These are phyloP conservation scores for Gryon sp. DNA, from an alignment of 1,140 invertebrate genomes.

Conservation along the genomic window DNA sequence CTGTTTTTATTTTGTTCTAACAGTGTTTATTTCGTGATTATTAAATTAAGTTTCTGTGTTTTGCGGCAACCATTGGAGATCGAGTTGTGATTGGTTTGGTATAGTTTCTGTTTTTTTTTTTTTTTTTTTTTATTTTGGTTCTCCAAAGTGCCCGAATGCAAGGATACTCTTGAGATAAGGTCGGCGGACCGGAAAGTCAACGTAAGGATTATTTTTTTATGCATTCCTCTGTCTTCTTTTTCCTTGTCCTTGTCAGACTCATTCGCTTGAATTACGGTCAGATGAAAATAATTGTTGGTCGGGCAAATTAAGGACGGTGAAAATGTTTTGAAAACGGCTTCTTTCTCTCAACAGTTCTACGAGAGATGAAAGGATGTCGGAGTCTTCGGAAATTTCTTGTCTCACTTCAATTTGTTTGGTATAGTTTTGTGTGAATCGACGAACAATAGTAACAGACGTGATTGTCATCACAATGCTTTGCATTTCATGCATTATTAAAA, in stretches of 20 bases:
- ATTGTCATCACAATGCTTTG: no score
- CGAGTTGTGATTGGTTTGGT: slow-evolving; percentile 15
- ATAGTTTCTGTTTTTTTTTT: background rate
- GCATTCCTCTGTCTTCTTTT: background rate
- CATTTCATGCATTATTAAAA: no score
- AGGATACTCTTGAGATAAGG: slow-evolving; percentile 36
- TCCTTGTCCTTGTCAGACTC: background rate
- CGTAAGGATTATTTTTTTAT: slow-evolving; percentile 14
- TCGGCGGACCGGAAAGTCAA: slow-evolving; percentile 9
- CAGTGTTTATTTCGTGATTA: slow-evolving; percentile 24
- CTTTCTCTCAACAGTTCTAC: slow-evolving; percentile 17
- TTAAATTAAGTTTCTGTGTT: slow-evolving; percentile 22
- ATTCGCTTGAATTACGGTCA: slow-evolving; percentile 36
- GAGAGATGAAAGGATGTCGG: slow-evolving; percentile 45
- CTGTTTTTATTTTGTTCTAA: slow-evolving; percentile 11
- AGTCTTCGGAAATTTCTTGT: background rate
- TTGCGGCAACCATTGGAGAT: background rate
- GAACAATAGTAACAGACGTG: no score
- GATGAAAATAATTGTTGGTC: slow-evolving; percentile 41
- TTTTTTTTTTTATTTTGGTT: background rate
- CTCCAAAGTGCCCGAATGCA: background rate
- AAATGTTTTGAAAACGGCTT: slow-evolving; percentile 43
- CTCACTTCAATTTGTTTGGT: background rate
- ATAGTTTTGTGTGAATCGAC: background rate
- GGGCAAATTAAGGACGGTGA: slow-evolving; percentile 57